Conservation (phyloP, 1,140 invertebrate species). For the Caligus rogercresseyi region DNA sequence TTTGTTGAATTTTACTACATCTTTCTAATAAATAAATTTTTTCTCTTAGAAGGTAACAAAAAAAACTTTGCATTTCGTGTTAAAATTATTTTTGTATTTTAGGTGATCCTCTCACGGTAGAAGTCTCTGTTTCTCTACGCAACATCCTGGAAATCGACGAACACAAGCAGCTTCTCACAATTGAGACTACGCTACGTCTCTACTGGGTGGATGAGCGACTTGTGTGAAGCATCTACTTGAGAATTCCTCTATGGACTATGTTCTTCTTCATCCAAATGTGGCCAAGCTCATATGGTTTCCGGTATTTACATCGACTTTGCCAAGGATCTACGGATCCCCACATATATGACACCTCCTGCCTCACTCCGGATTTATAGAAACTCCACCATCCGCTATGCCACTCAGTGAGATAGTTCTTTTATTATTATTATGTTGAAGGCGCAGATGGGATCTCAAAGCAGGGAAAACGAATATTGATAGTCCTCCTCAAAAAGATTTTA, state of each 20-base stretch:
- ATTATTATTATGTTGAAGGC: not conserved
- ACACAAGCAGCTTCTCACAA: constrained; percentile 6
- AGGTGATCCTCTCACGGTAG: constrained; percentile 4
- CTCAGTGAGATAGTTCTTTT: constrained; percentile 13
- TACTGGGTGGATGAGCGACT: constrained; percentile 12
- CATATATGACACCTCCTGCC: constrained; percentile 6
- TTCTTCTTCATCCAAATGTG: constrained; percentile 18
- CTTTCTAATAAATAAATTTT: too few species aligned
- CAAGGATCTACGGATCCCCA: constrained; percentile 16
- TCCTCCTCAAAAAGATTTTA: not conserved
- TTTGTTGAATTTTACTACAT: too few species aligned
- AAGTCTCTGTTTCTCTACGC: constrained; percentile 7
- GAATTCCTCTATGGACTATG: constrained; percentile 4
- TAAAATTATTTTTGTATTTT: not conserved
- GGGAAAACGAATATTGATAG: not conserved
- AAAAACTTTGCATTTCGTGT: too few species aligned
- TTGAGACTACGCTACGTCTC: constrained; percentile 6
- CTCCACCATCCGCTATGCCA: constrained; percentile 17
- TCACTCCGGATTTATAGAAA: constrained; percentile 19
- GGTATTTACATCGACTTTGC: constrained; percentile 21
- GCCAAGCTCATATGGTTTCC: constrained; percentile 18
- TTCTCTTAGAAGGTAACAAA: too few species aligned
- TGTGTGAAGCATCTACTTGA: constrained; percentile 10
- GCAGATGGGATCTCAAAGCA: not conserved
- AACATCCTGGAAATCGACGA: constrained; percentile 17